Conservation (phyloP, 2,797 vertebrate species). For the Lepilemur septentrionalis region DNA sequence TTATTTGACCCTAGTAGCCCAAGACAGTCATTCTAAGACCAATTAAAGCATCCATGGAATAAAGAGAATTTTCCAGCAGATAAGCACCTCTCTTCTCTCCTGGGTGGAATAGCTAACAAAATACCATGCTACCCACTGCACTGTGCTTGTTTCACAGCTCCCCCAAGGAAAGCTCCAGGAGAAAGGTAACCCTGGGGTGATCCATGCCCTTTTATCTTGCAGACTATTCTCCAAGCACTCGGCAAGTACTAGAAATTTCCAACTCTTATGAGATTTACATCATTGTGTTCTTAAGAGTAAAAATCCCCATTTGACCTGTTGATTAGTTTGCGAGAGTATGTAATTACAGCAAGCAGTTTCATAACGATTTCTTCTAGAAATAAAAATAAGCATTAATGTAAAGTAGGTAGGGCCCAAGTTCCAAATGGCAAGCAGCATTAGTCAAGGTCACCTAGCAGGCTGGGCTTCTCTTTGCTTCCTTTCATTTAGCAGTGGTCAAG, state of each 20-base stretch:
- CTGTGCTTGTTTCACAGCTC: neutral
- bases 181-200: neutral
- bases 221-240: constrained; percentile 13
- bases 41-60: constrained; percentile 4
- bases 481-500: neutral
- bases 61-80: constrained; percentile 31
- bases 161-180: neutral
- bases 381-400: neutral
- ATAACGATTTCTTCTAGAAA: neutral
- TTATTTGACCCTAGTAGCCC: neutral
- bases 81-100: neutral
- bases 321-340: neutral
- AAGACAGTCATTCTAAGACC: neutral
- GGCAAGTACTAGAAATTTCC: neutral
- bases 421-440: neutral
- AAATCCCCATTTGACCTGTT: neutral
- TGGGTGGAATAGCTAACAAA: constrained; percentile 30
- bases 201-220: neutral
- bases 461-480: neutral
- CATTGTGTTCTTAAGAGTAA: neutral
- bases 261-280: neutral
- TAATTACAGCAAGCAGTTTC: neutral
- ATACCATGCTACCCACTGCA: neutral
- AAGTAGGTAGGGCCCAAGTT: neutral
- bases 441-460: neutral